These are phyloP conservation scores for Peromyscus attwateri DNA, from an alignment of 2,797 vertebrate species.

Conservation along the genomic window DNA sequence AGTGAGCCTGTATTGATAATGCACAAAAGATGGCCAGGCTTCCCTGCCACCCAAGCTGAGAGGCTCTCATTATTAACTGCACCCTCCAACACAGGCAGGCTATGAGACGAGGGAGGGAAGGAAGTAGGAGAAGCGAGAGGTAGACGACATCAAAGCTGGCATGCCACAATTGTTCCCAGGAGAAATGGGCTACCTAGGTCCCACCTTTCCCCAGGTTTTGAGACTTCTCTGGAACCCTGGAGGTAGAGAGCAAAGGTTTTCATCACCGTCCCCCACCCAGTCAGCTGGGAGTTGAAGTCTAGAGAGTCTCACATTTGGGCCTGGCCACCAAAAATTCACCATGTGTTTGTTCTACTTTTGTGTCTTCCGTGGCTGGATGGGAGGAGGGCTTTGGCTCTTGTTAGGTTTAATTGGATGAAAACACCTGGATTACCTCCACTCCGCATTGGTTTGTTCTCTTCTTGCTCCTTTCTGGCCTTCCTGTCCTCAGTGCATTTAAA, in stretches of 20 bases:
- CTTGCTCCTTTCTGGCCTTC: neutral
- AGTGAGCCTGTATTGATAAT: constrained; percentile 40
- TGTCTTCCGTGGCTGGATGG: neutral
- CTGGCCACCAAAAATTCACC: neutral
- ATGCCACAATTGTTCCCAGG: neutral
- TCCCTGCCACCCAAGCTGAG: constrained; percentile 68
- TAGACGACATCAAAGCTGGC: neutral
- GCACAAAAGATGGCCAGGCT: constrained; percentile 67
- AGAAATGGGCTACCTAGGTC: neutral
- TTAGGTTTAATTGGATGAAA: constrained; percentile 53
- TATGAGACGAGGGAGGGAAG: neutral
- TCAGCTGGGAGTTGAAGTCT: constrained; percentile 34
- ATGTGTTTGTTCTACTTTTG: constrained; percentile 47
- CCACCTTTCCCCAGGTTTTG: constrained; percentile 15
- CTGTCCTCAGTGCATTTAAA: neutral
- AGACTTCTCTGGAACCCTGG: constrained; percentile 45
- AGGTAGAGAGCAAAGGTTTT: constrained; percentile 15
- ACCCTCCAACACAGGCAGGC: neutral
- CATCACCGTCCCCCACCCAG: neutral
- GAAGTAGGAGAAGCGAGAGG: neutral
- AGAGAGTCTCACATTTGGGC: constrained; percentile 24
- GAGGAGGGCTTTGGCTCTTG: neutral
- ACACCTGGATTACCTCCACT: neutral
- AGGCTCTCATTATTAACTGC: constrained; percentile 60
- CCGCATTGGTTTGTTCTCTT: constrained; percentile 30